Percentiles rank a stretch among this genome's conserved stretches.
Evolutionary conservation across 2,113 vertebrate genomes (phyloP).

Genomic region (Rhinogobius similis): DNA sequence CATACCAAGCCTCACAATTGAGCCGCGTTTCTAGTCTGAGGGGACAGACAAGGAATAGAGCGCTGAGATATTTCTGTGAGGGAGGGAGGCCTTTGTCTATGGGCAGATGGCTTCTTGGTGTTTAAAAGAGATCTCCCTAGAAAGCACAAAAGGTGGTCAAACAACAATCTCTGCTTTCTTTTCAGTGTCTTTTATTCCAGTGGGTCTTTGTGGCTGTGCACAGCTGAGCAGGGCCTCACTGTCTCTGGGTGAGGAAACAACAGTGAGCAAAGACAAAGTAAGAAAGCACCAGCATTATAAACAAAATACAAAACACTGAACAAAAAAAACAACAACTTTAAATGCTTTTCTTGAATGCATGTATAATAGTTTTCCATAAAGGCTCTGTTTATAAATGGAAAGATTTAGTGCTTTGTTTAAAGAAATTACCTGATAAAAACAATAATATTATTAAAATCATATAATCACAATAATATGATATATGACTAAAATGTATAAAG

Average conservation of each 20-base stretch:
- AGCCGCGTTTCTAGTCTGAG: constrained; percentile 31
- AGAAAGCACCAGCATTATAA: constrained; percentile 34
- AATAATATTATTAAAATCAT: too few relatives aligned
- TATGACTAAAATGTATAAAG: too few relatives aligned
- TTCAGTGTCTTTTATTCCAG: constrained; percentile 65
- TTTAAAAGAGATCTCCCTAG: constrained; percentile 66
- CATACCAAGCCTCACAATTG: constrained; percentile 50
- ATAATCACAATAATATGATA: too few relatives aligned
- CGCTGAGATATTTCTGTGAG: constrained; percentile 51
- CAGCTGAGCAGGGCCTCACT: constrained; percentile 60
- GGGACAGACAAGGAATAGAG: constrained; percentile 53
- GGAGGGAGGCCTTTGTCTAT: constrained; percentile 62
- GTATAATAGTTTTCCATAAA: not conserved
- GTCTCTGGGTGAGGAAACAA: constrained; percentile 33
- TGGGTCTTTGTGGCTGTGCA: constrained; percentile 53
- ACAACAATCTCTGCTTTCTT: constrained; percentile 69
- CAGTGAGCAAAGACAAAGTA: constrained; percentile 38
- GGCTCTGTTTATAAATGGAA: not conserved
- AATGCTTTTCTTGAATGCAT: not conserved
- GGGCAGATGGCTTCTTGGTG: constrained; percentile 78
- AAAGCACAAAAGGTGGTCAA: constrained; percentile 70
- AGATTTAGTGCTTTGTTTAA: not conserved
- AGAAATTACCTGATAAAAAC: too few relatives aligned
- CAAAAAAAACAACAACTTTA: constrained; percentile 33
- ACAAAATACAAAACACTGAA: constrained; percentile 48